Percentiles rank a stretch among this genome's conserved stretches.
These are phyloP conservation scores for Forbesichthys agassizii DNA, from an alignment of 2,113 vertebrate genomes.

Conservation along the genomic window DNA sequence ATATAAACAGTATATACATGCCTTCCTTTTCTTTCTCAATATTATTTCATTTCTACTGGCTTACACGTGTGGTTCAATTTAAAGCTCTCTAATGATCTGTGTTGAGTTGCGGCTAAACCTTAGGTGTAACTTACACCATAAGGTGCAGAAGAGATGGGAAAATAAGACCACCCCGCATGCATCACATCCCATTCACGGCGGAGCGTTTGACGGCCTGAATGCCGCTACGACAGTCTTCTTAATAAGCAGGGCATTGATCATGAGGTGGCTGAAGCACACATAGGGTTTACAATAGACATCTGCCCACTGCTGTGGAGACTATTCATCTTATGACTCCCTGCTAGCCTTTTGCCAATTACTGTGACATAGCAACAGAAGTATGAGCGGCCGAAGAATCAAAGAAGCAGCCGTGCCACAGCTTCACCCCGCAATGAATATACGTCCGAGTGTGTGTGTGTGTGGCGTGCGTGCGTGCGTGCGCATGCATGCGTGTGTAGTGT, in stretches of 20 bases:
- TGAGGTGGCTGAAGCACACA: slow-evolving; percentile 45
- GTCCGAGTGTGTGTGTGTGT: slow-evolving; percentile 50
- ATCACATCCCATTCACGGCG: too few relatives aligned
- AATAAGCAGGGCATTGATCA: slow-evolving; percentile 29
- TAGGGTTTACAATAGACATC: slow-evolving; percentile 43
- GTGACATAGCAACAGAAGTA: slow-evolving; percentile 50
- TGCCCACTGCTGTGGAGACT: slow-evolving; percentile 15
- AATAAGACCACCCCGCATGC: too few relatives aligned
- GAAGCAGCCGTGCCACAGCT: slow-evolving; percentile 25
- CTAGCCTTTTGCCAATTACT: slow-evolving; percentile 44
- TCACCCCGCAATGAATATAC: slow-evolving; percentile 59
- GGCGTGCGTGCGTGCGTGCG: slow-evolving; percentile 46
- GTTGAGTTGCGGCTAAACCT: too few relatives aligned
- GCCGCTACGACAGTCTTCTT: too few relatives aligned
- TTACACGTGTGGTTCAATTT: too few relatives aligned
- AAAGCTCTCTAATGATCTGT: too few relatives aligned
- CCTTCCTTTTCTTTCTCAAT: too few relatives aligned
- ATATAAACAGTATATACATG: too few relatives aligned
- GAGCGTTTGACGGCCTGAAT: too few relatives aligned
- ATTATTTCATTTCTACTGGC: slow-evolving; percentile 2
- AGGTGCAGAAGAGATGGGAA: too few relatives aligned
- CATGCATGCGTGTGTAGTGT: too few relatives aligned
- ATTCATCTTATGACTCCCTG: slow-evolving; percentile 47
- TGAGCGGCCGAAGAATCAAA: slow-evolving; percentile 46
- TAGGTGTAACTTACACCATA: too few relatives aligned